Base-by-base conservation (phyloP, 2,113 vertebrate genomes). In the Ictalurus furcatus region DNA sequence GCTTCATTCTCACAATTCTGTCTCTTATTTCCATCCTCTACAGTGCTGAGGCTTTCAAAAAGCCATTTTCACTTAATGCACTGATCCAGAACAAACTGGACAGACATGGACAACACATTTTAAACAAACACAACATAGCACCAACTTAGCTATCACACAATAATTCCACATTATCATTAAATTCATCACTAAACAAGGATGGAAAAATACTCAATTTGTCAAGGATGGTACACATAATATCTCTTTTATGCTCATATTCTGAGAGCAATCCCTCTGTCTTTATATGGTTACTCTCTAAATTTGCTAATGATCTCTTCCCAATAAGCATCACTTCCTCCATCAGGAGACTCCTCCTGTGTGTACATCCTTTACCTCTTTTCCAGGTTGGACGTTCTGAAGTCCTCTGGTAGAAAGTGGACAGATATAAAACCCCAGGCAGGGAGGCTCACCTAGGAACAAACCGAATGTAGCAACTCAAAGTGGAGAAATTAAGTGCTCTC, bases 361-460 rank as follows among this genome's bases (percentile, higher is more conserved):
- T 65, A 86, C 80, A 73, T 91, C 88, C 76, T 89, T 91, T 90
- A 91, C 90, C 90, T 90, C 63, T 86, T 90, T 90, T 91, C 87
- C 89, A 87, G 84, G 87, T 83, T 52, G 74, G 89, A 90, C 9
- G 84, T 91, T 88, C 89, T 85, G 89, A 85, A 25, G 73, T 91
- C 89, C 85, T 91, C 90, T 81, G 90, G 90, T 78, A 81, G 87
- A 88, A 88, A 90, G 84, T 81, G 80, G 71, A 88, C 85, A 90
- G 87, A 88, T 88, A 86, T 90, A 84, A 90, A 88, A 90, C 71
- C 87, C 69, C 90, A 88, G 87, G 61, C 79, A 86, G 69, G 76
- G 88, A 88, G 63, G 79, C 89, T 91, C 84, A 90, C 90, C 90
- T 90, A 88, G 85, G 87, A 90, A 90, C 90, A 91, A 88, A 91